A percentile compares a stretch with the other conserved stretches of the same genome.
Conservation (phyloP, 2,113 vertebrate species). For the Laticauda colubrina region DNA sequence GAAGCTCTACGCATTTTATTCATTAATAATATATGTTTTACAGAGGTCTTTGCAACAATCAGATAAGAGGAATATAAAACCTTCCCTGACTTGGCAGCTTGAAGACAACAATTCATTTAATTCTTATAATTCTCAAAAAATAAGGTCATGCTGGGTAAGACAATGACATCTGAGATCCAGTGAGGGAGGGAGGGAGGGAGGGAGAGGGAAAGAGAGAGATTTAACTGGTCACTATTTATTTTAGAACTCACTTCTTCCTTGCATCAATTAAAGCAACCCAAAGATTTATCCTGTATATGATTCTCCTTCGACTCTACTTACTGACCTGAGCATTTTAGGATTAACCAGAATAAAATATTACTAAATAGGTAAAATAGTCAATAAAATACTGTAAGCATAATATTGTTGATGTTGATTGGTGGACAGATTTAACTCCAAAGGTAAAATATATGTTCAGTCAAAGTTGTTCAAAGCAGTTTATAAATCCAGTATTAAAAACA, state of each 20-base stretch:
- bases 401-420: neutral
- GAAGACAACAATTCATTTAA: neutral
- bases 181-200: neutral
- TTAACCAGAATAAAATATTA: neutral
- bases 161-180: neutral
- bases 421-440: neutral
- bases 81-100: neutral
- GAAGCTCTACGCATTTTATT: neutral
- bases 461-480: neutral
- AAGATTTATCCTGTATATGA: neutral
- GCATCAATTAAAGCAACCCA: neutral
- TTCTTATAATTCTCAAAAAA: neutral
- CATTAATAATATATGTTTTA: neutral
- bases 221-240: neutral
- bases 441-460: neutral
- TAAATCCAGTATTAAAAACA: neutral
- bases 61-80: neutral
- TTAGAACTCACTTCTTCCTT: neutral
- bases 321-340: neutral
- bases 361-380: neutral
- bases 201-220: neutral
- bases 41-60: neutral
- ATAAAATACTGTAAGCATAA: neutral
- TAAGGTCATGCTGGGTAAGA: neutral
- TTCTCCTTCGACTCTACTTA: neutral